A percentile compares a stretch with the other conserved stretches of the same genome.
Conservation (phyloP, 2,113 vertebrate species). For the Sterna hirundo region DNA sequence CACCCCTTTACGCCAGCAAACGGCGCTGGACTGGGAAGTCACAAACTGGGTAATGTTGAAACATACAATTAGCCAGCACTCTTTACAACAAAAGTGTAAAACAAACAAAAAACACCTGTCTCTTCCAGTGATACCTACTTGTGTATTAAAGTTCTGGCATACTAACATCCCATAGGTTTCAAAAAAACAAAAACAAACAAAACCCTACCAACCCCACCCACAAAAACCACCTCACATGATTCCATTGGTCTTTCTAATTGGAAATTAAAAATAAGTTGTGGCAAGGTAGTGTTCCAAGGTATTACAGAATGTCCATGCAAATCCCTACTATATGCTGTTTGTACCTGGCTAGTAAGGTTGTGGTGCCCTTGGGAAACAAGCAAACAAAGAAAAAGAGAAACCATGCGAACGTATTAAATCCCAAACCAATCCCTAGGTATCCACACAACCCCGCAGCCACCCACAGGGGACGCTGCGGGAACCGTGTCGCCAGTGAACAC, state of each 20-base stretch:
- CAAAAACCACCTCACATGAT: neutral
- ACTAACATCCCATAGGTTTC: neutral
- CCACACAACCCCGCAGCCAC: accelerated
- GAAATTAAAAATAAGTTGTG: neutral
- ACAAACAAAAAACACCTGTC: neutral
- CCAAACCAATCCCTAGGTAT: accelerated
- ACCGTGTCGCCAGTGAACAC: accelerated
- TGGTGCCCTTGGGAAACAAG: too few species aligned
- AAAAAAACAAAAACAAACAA: neutral
- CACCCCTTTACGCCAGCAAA: neutral
- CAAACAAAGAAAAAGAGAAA: neutral
- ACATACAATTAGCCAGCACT: neutral
- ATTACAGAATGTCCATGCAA: neutral
- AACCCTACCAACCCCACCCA: neutral
- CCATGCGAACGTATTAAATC: accelerated
- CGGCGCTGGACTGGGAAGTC: neutral
- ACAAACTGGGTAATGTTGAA: neutral
- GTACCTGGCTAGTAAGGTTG: neutral
- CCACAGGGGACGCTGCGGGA: neutral
- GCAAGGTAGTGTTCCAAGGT: too few species aligned
- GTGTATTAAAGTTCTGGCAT: neutral
- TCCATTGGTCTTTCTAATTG: neutral
- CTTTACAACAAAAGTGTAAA: neutral
- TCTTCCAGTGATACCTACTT: neutral
- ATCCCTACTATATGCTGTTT: neutral